A percentile compares a stretch with the other conserved stretches of the same genome.
Evolutionary conservation across 2,113 vertebrate species (phyloP).

Genomic region (Vicugna pacos): DNA sequence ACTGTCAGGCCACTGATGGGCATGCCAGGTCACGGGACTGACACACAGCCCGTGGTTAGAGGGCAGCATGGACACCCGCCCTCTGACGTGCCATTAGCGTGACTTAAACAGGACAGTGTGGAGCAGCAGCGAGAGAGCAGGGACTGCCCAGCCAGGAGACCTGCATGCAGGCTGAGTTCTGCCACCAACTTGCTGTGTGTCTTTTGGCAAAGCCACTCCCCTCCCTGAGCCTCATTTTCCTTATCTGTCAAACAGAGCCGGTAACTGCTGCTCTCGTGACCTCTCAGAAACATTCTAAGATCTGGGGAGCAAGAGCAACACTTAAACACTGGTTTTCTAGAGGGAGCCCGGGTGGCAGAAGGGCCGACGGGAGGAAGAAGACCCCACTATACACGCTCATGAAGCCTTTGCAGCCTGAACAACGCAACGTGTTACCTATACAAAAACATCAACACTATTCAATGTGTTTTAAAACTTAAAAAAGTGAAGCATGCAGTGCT

Average conservation of each 20-base stretch:
- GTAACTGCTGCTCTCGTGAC: background rate
- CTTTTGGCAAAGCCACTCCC: background rate
- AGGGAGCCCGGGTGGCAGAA: background rate
- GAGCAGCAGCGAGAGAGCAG: background rate
- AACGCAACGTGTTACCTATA: background rate
- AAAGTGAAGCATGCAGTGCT: background rate
- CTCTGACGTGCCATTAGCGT: background rate
- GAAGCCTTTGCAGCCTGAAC: background rate
- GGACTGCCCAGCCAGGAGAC: background rate
- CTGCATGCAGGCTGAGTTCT: background rate
- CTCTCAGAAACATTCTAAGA: background rate
- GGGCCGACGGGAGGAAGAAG: background rate
- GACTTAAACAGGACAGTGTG: background rate
- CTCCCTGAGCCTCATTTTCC: background rate
- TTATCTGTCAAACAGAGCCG: background rate
- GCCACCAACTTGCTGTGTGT: background rate
- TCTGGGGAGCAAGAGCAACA: background rate
- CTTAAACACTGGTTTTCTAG: background rate
- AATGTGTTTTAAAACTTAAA: background rate
- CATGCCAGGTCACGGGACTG: accelerated
- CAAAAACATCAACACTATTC: background rate
- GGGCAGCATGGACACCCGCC: background rate
- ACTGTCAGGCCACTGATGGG: accelerated
- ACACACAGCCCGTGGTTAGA: accelerated
- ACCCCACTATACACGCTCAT: accelerated